Conservation (phyloP, 2,797 vertebrate species). For the Limnodromus scolopaceus region DNA sequence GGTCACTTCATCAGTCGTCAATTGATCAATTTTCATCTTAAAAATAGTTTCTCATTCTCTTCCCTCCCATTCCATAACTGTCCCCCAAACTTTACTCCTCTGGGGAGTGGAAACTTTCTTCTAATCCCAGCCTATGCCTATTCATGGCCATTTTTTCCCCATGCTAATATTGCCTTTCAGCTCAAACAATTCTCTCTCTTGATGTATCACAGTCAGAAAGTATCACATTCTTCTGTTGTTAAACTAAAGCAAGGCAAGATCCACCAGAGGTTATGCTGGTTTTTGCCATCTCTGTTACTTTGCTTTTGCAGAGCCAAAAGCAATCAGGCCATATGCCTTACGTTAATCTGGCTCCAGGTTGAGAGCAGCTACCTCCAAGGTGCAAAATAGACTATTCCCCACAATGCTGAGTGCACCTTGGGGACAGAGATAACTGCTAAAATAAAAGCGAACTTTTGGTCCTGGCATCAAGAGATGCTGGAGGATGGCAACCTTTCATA, state of each 20-base stretch:
- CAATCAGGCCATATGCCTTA: not conserved
- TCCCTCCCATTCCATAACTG: not conserved
- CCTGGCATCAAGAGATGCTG: not conserved
- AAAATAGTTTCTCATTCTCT: not conserved
- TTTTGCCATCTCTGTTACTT: not conserved
- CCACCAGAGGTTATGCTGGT: not conserved
- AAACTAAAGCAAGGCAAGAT: not conserved
- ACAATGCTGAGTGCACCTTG: rapidly evolving
- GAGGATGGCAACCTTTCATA: not conserved
- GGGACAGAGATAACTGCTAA: not conserved
- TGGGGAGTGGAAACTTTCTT: not conserved
- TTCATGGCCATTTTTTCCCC: not conserved
- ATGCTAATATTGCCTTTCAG: not conserved
- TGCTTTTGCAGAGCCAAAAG: not conserved
- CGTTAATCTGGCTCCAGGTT: rapidly evolving
- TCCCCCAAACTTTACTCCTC: not conserved
- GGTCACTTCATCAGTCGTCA: not conserved
- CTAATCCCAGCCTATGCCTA: not conserved
- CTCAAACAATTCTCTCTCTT: not conserved
- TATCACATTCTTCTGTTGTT: not conserved
- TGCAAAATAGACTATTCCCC: not conserved
- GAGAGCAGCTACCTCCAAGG: not conserved
- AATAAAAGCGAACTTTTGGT: not conserved
- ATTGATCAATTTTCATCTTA: not conserved
- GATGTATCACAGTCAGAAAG: not conserved